Evolutionary conservation across 2,797 vertebrate species (phyloP), one percentile per base, ranked within the genome.

Genomic region (Salmo trutta): DNA sequence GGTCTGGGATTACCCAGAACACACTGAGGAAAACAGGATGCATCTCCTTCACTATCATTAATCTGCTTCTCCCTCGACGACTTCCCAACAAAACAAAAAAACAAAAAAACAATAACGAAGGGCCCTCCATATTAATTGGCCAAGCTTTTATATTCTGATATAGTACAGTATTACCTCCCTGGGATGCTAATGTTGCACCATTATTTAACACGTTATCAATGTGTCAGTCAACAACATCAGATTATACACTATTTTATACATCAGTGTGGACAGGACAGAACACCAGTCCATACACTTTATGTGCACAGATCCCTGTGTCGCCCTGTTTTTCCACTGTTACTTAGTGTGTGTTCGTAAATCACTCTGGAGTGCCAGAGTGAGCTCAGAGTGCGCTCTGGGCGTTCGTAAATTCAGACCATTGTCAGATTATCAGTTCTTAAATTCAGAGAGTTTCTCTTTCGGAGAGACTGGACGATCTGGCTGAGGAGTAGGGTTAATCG

Each of bases 21-120:
- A n/a, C 51, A 19, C 70, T 33, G 73, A 74, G 84, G 77, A 86
- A 88, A 90, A 90, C 84, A 90, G 71, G 84, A 85, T 78, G 83
- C 65, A 73, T 27, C 85, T 73, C 4, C n/a, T 47, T 52, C 21
- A 5, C 6, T 73, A 24, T 82, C 33, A 66, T 77, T 72, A 36
- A 7, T 74, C 76, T 90, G 86, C 82, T 79, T 51, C 75, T 80
- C 73, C 78, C 54, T 41, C 47, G 27, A 17, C 73, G 74, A 15
- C 62, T 79, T 65, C 73, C 54, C 69, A 21, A 36, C 21, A 47
- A 47, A 15, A 76, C 59, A 51, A 83, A 73, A 82, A 75, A 73
- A 78, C n/a, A 80, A 70, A 73, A 53, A 17, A 47, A 16, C 5
- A 5, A 27, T 67, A 81, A 73, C 0, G 47, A 41, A 69, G 66